Conservation (phyloP, 2,113 vertebrate species). For the Pygoscelis adeliae region DNA sequence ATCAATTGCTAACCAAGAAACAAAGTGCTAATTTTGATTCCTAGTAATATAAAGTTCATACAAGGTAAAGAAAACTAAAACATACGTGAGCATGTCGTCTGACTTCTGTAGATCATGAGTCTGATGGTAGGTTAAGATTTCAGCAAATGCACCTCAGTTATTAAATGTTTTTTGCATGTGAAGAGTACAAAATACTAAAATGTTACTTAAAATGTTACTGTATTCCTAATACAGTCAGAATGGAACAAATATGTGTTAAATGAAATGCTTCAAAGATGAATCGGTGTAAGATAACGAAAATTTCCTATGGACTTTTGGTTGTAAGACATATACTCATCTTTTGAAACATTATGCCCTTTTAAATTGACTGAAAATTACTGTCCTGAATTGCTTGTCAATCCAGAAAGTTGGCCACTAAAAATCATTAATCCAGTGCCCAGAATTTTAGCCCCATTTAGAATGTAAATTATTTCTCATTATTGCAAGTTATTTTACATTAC, state of each 20-base stretch:
- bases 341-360: background rate
- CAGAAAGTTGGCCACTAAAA: background rate
- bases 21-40: background rate
- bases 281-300: background rate
- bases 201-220: background rate
- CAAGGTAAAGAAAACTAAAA: background rate
- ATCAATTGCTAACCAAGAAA: background rate
- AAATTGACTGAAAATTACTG: background rate
- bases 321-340: background rate
- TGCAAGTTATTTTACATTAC: background rate
- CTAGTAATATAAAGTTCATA: background rate
- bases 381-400: background rate
- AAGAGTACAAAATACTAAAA: background rate
- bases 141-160: background rate
- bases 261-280: background rate
- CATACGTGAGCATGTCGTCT: rapidly evolving
- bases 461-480: background rate
- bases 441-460: background rate
- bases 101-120: background rate
- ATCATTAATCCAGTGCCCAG: background rate
- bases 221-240: background rate
- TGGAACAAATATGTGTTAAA: background rate
- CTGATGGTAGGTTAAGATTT: background rate
- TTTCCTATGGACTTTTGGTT: background rate
- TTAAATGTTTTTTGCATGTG: background rate